These are phyloP conservation scores for Orthosia cruda DNA, from an alignment of 2,888 invertebrate genomes.

Conservation along the genomic window DNA sequence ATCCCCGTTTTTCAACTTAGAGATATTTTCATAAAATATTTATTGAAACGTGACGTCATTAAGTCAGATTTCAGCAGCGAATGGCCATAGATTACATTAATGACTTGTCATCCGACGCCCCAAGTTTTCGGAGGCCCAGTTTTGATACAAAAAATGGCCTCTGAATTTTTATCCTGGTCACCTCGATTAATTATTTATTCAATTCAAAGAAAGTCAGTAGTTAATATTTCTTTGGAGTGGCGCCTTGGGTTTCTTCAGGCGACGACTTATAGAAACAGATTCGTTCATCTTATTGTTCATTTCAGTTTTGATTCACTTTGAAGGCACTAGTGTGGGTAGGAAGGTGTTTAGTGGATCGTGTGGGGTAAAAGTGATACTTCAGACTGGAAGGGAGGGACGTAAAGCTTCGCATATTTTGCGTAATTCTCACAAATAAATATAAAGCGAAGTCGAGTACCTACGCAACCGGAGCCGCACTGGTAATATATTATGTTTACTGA, in stretches of 20 bases:
- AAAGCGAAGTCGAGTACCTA: constrained; percentile 43
- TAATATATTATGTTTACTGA: constrained; percentile 52
- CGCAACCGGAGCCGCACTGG: constrained; percentile 28
- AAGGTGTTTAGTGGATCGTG: constrained; percentile 55
- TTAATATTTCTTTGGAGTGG: constrained; percentile 67
- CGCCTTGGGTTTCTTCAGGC: constrained; percentile 34
- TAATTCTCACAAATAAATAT: constrained; percentile 63
- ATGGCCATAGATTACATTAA: constrained; percentile 59
- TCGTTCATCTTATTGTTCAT: constrained; percentile 46
- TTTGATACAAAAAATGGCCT: constrained; percentile 41
- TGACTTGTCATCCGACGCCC: constrained; percentile 57
- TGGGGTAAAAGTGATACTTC: constrained; percentile 66
- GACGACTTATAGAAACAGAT: constrained; percentile 62
- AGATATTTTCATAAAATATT: constrained; percentile 49
- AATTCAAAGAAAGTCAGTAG: constrained; percentile 70
- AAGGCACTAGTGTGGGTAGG: constrained; percentile 26
- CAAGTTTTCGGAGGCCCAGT: constrained; percentile 48
- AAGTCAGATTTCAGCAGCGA: constrained; percentile 43
- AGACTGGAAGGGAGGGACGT: constrained; percentile 38
- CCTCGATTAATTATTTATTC: constrained; percentile 71
- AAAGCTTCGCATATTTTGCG: constrained; percentile 54
- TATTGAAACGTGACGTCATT: constrained; percentile 54
- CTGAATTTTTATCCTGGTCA: constrained; percentile 44
- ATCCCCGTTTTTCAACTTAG: constrained; percentile 8
- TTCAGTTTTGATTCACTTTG: constrained; percentile 56